Evolutionary conservation across 92 coral and sea anemone genomes (phyloP), one percentile per base, ranked within the genome.

Genomic region (Desmophyllum pertusum): DNA sequence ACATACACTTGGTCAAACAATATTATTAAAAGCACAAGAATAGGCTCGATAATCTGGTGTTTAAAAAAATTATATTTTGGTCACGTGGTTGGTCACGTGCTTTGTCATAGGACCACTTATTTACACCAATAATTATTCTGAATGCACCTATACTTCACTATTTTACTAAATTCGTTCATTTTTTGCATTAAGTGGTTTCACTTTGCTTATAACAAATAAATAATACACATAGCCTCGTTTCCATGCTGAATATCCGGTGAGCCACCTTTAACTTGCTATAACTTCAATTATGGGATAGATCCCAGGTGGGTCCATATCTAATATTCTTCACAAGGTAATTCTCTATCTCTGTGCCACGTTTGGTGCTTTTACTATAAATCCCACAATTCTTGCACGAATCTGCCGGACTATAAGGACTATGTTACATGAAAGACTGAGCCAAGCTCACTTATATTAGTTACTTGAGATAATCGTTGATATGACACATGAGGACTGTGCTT

Each of bases 381-480:
- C 72, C 72, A 66, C 72, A 66, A 66, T 66, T 66, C 72, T 66
- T 66, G 43, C 72, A 66, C 72, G 42, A 66, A 66, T 66, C 72
- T 35, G 72, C 72, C 29, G 72, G 72, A 66, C 25, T 66, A 66
- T 57, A 57, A 57, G 65, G 65, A 57, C 27, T 57, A 70, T 70
- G 76, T 70, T 10, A 70, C 55, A 37, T 40, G 53, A 70, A 70
- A 40, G 55, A n/a, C 19, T 70, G 21, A 70, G 10, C 29, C 10
- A 40, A 70, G 46, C 35, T 23, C 13, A 40, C 52, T 70, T 70
- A 29, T 70, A 6, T 13, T 64, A 1, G 70, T 36, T 29, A 17
- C 70, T 65, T 3, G 19, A 52, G 59, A 52, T 52, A 19, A n/a
- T 51, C 18, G 3, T 19, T 51, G 57, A 51, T 19, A 19, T 52